Evolutionary conservation across 2,797 vertebrate species (phyloP), one percentile per base, ranked within the genome.

Genomic region (Lepus oiostolus): DNA sequence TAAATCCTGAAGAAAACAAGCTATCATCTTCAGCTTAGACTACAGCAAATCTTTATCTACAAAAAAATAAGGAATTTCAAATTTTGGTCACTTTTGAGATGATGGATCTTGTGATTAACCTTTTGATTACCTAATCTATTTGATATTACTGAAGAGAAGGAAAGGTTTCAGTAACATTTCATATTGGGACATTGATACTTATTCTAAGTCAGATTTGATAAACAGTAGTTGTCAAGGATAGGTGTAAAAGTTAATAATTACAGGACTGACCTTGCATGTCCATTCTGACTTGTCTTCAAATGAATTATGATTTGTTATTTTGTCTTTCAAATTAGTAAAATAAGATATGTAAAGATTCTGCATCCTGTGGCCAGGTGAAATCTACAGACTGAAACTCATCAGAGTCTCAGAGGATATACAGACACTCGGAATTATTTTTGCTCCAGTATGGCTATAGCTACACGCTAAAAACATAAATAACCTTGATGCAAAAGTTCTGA

Each of bases 41-140:
- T 14, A 77, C 68, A 71, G 5, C 0, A 95, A 80, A 86, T 38
- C 19, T 60, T 0, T 54, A 50, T 50, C 2, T 76, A 91, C 92
- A 86, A 81, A n/a, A 32, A 7, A 79, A 9, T 3, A 88, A 91
- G 47, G 0, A 4, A 35, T 65, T n/a, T 12, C 47, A 71, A 38
- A 19, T 6, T 54, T 62, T 52, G 62, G 28, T 70, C 32, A 92
- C 4, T 83, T 84, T 79, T 74, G 7, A 77, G 13, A 74, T 77
- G n/a, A 74, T 93, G 85, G 38, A 50, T 72, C 21, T 80, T 19
- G 12, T 58, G 0, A 70, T 79, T 47, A 72, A 87, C 47, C 5
- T 81, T 88, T 54, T 85, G n/a, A 88, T 91, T 94, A 47, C 2
- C 26, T 77, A 81, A 65, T 42, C 12, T 42, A 85, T n/a, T 84